Percentiles rank a stretch among this genome's conserved stretches.
phyloP scores from a whole-genome alignment of 2,797 vertebrate species.

The Eptatretus atami region DNA sequence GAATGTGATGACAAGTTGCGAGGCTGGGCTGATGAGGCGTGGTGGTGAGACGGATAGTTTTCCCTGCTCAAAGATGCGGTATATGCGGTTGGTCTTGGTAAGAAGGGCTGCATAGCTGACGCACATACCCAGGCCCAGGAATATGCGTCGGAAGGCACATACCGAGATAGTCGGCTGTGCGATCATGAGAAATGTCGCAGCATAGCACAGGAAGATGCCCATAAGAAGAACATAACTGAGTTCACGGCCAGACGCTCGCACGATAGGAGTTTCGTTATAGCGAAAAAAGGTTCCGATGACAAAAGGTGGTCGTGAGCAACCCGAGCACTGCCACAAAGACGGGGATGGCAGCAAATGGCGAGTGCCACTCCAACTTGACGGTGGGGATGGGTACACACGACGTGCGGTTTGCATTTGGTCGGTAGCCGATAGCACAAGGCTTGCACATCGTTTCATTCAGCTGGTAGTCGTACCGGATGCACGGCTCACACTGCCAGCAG shows the following conservation, averaged over 20 bases:
- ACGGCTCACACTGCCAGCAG: conserved; percentile 76
- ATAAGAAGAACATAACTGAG: conserved; percentile 48
- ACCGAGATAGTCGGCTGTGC: conserved; percentile 27
- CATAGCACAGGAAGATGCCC: conserved; percentile 33
- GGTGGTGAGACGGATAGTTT: conserved; percentile 45
- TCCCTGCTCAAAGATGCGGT: conserved; percentile 54
- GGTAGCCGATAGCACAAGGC: conserved; percentile 31
- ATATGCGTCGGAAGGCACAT: conserved; percentile 34
- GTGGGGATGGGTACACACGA: conserved; percentile 34
- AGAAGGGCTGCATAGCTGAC: conserved; percentile 50
- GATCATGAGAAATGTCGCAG: conserved; percentile 62
- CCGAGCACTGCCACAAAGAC: conserved; percentile 35
- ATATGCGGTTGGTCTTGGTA: conserved; percentile 63
- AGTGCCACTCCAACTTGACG: conserved; percentile 42
- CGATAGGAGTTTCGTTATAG: conserved; percentile 48
- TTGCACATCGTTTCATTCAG: conserved; percentile 35
- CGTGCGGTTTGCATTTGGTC: conserved; percentile 29
- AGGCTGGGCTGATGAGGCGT: conserved; percentile 55
- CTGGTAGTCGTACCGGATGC: conserved; percentile 46
- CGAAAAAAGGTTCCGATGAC: conserved; percentile 30
- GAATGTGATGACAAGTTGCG: conserved; percentile 47
- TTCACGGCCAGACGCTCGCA: conserved; percentile 42
- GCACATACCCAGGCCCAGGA: conserved; percentile 43
- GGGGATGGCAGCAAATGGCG: conserved; percentile 36
- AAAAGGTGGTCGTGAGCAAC: conserved; percentile 24